Conservation (phyloP, 2,113 vertebrate species). For the Lanius ludovicianus region DNA sequence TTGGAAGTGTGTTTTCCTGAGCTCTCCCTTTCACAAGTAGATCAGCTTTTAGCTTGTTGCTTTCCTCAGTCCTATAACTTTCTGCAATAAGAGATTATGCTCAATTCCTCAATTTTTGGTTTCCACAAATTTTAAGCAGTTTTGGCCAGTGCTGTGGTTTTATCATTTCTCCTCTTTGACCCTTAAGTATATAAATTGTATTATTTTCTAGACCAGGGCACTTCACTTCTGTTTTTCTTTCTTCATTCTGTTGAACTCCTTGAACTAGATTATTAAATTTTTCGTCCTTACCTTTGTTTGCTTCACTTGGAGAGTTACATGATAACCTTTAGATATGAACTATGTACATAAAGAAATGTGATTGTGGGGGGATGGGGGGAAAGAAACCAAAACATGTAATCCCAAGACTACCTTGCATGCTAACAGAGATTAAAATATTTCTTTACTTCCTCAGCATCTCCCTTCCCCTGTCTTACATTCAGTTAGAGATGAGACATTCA, state of each 20-base stretch:
- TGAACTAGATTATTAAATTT: neutral
- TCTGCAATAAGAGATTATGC: neutral
- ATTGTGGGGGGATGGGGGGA: rapidly evolving
- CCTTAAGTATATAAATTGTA: neutral
- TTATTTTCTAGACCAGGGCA: neutral
- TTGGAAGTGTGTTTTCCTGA: neutral
- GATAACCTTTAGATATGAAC: neutral
- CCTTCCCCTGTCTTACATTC: neutral
- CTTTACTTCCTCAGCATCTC: neutral
- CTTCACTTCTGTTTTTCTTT: neutral
- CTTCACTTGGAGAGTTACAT: neutral
- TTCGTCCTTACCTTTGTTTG: neutral
- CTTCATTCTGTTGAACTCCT: neutral
- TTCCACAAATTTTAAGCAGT: neutral
- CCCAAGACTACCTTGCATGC: neutral
- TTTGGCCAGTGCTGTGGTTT: neutral
- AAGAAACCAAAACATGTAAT: neutral
- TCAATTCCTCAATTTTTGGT: neutral
- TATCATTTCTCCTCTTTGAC: neutral
- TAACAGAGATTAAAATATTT: neutral
- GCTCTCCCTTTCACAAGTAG: neutral
- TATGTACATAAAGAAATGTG: neutral
- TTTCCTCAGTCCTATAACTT: neutral
- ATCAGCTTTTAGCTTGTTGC: neutral
- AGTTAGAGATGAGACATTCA: neutral